Evolutionary conservation across 2,113 vertebrate genomes (phyloP).

Genomic region (Sclerurus mexicanus): DNA sequence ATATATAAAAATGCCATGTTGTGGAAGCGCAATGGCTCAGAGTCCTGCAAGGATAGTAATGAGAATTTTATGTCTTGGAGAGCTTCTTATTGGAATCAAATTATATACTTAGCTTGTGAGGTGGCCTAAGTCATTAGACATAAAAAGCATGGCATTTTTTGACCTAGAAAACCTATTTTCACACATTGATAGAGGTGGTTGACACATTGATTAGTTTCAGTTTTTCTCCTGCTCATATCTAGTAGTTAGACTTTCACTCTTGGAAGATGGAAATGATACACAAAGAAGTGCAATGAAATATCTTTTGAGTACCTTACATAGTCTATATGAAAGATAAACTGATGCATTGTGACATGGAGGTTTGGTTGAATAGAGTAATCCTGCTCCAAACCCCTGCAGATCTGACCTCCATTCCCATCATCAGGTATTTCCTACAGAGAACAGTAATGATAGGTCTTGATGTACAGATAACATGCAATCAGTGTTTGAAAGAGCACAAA

Average conservation of each 20-base stretch:
- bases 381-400: not conserved
- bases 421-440: not conserved
- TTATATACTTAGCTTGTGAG: slow-evolving; percentile 19
- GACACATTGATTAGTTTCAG: not conserved
- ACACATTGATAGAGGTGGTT: not conserved
- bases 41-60: not conserved
- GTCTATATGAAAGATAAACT: not conserved
- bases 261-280: not conserved
- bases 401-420: not conserved
- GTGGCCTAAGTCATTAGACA: not conserved
- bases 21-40: not conserved
- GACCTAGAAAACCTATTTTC: slow-evolving; percentile 2
- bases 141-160: not conserved
- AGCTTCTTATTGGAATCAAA: slow-evolving; percentile 31
- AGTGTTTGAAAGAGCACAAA: not conserved
- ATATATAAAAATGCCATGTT: not conserved
- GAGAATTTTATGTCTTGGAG: slow-evolving; percentile 29
- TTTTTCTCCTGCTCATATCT: not conserved
- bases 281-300: not conserved
- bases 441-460: not conserved
- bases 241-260: not conserved
- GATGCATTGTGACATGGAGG: not conserved
- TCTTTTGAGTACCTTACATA: not conserved
- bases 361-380: slow-evolving; percentile 18
- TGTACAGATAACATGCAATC: not conserved